Evolutionary conservation across 2,888 invertebrate species (phyloP), one percentile per base, ranked within the genome.

Genomic region (Stenoptilia bipunctidactyla): DNA sequence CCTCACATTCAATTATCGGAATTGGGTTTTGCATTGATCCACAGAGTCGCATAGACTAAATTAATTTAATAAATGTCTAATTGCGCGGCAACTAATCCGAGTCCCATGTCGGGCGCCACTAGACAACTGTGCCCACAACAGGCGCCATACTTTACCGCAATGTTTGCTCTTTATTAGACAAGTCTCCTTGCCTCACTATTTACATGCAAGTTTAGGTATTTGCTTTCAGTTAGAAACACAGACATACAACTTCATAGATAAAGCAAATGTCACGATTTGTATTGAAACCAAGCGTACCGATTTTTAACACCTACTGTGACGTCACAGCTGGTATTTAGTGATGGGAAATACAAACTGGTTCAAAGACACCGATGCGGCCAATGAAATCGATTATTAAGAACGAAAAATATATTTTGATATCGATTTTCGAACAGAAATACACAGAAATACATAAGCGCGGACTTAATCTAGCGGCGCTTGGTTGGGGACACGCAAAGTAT

Each of bases 111-210:
- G 42, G 30, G 20, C 8, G 20, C 20, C 20, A 20, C 20, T 3
- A 37, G 37, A 37, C 42, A 41, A 42, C 39, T 38, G 34, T 14
- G 13, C 36, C 35, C 14, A 34, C 34, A 27, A 34, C 34, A 34
- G 37, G 34, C 34, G 34, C 34, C 34, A 34, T 13, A 34, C 2
- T 3, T 5, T 12, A 12, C 30, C 30, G 12, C 56, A 54, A 55
- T 77, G 72, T 80, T 76, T 79, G 73, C 59, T 61, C 67, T 72
- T 72, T 77, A 75, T 79, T 75, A 73, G 69, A 60, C 56, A 70
- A 76, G 65, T 74, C 72, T 53, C 61, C 51, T 59, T 59, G 48
- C 53, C 20, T n/a, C 57, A 55, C 54, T 66, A 73, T 79, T 77
- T 71, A 69, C 69, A 52, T 53, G 56, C 56, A 61, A 67, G 65